Evolutionary conservation across 2,888 invertebrate genomes (phyloP).

Genomic region (Galeruca laticollis): DNA sequence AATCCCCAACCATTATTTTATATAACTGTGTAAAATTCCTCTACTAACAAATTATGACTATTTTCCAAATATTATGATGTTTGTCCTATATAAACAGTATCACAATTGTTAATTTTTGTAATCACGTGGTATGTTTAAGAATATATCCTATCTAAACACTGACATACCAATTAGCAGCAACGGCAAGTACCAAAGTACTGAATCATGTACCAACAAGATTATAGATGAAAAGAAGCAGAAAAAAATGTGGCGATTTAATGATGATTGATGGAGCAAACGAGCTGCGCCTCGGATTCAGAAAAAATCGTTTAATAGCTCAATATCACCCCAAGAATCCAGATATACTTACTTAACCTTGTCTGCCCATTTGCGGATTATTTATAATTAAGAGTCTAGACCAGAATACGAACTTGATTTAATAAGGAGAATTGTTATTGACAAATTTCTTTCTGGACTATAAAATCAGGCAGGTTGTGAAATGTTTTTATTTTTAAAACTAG

Average conservation of each 20-base stretch:
- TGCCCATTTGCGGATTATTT: conserved; percentile 42
- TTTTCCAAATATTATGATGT: background rate
- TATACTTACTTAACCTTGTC: conserved; percentile 45
- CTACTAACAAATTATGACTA: background rate
- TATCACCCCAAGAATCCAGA: conserved; percentile 41
- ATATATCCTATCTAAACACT: conserved; percentile 10
- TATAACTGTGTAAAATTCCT: background rate
- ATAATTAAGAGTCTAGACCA: conserved; percentile 46
- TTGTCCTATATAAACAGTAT: too few relatives aligned
- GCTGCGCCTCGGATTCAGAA: conserved; percentile 24
- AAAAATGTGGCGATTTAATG: conserved; percentile 30
- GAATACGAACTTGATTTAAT: conserved; percentile 23
- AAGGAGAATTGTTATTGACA: conserved; percentile 1
- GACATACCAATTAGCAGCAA: conserved; percentile 29
- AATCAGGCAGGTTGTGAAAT: too few relatives aligned
- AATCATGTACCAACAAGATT: conserved; percentile 32
- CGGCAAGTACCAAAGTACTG: conserved; percentile 21
- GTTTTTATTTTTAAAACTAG: too few relatives aligned
- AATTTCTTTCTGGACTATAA: background rate
- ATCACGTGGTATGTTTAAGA: background rate
- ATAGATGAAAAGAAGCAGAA: conserved; percentile 6
- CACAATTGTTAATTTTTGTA: background rate
- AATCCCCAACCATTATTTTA: too few relatives aligned
- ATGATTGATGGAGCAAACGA: conserved; percentile 38
- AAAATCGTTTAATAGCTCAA: conserved; percentile 39